Base-by-base conservation (phyloP, 2,888 invertebrate genomes). In the Mylabris sibirica region DNA sequence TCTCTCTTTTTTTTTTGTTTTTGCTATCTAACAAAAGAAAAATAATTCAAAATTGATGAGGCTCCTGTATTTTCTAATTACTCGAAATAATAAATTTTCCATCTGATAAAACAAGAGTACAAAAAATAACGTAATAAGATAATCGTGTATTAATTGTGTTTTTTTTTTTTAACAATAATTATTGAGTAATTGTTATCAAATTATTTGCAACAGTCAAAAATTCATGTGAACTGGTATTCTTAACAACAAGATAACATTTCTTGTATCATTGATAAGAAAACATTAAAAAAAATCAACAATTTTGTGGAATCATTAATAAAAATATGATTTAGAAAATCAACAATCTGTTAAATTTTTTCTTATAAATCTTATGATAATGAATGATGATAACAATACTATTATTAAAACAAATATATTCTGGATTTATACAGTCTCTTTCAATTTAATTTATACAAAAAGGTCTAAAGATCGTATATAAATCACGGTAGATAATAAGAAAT, bases 231-330 rank as follows among this genome's bases (percentile, higher is more conserved):
- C 12, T 22, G 1, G 12, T 3, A 22, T 53, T 57, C 57, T 20
- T 49, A 49, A 24, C 57, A 57, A 57, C 57, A 57, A 24, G 57
- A 57, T 57, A 57, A 57, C 24, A 57, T 1, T 34, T 4, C 6
- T n/a, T n/a, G n/a, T n/a, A n/a, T 30, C 5, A 3, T n/a, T 44
- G 44, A 44, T 44, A 44, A 20, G 11, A 20, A 17, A 44, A 44
- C 5, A 17, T 17, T 44, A 17, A 17, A 17, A 9, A 8, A 49
- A 2, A 49, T 9, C 20, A 17, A n/a, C 4, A 44, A 5, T 5
- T 44, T 44, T 44, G 8, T 6, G 17, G 41, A 44, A 17, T 6
- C 11, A 9, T 9, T 11, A 8, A 1, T 11, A 2, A 4, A 49
- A 11, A 2, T 44, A 1, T 17, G 8, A 44, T n/a, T n/a, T n/a